A percentile compares a stretch with the other conserved stretches of the same genome.
These are phyloP conservation scores for Ganaspis sp. DNA, from an alignment of 1,140 invertebrate genomes.

Conservation along the genomic window DNA sequence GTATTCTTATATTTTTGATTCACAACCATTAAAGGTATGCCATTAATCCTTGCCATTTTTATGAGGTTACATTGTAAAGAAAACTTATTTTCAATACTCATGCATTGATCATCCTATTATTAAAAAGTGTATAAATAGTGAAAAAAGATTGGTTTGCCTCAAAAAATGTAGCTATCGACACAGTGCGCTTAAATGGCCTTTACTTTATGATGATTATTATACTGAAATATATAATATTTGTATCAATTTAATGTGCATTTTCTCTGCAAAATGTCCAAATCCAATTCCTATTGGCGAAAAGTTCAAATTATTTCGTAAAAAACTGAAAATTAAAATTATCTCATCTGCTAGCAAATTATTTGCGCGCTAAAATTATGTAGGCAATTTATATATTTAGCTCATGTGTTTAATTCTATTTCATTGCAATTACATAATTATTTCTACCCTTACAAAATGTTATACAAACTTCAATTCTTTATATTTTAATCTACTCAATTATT, in stretches of 20 bases:
- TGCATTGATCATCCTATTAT: conserved; percentile 54
- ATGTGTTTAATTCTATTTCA: too few species aligned
- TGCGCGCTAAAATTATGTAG: too few species aligned
- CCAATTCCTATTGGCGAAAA: too few species aligned
- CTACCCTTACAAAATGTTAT: too few species aligned
- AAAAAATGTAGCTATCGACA: conserved; percentile 58
- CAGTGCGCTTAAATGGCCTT: conserved; percentile 60
- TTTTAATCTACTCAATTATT: too few species aligned
- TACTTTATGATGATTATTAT: conserved; percentile 67
- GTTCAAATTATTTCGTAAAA: too few species aligned
- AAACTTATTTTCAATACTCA: conserved; percentile 67
- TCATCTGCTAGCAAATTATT: too few species aligned
- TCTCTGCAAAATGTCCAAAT: neutral
- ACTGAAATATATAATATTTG: conserved; percentile 68
- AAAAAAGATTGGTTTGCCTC: conserved; percentile 54
- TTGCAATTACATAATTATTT: too few species aligned
- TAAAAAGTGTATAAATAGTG: conserved; percentile 36
- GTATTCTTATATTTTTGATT: conserved; percentile 48
- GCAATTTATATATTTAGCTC: too few species aligned
- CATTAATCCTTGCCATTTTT: conserved; percentile 72
- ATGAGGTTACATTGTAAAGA: conserved; percentile 57
- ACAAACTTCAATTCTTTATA: too few species aligned
- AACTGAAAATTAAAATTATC: too few species aligned
- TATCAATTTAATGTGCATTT: conserved; percentile 50
- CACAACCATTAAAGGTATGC: conserved; percentile 62